Evolutionary conservation across 2,888 invertebrate species (phyloP).

Genomic region (Drosophila imparisetae): DNA sequence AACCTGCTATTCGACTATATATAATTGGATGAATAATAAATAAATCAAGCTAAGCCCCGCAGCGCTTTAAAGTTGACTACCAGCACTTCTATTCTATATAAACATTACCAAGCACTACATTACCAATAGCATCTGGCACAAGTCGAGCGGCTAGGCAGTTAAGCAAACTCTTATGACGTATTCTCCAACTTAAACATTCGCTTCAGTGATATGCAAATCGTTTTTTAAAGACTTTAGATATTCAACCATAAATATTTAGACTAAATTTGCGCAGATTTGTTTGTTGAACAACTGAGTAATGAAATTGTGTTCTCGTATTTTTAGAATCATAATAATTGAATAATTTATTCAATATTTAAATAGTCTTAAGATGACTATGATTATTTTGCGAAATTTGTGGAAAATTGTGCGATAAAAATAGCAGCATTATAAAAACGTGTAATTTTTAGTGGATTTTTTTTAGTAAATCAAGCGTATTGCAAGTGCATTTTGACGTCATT

Average conservation of each 20-base stretch:
- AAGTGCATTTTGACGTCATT: background rate
- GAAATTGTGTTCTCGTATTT: background rate
- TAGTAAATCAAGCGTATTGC: background rate
- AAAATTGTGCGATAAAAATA: background rate
- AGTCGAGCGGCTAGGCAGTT: conserved; percentile 37
- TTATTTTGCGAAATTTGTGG: background rate
- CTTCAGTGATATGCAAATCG: background rate
- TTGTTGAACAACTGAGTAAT: background rate
- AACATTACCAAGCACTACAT: conserved; percentile 32
- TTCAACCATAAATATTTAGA: background rate
- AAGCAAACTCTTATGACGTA: background rate
- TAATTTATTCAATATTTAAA: background rate
- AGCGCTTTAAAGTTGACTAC: conserved; percentile 77
- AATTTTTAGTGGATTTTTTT: background rate
- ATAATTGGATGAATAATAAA: conserved; percentile 19
- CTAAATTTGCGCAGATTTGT: background rate
- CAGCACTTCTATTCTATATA: conserved; percentile 53
- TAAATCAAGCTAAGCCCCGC: conserved; percentile 71
- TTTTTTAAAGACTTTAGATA: background rate
- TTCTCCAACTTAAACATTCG: background rate
- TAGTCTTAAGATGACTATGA: background rate
- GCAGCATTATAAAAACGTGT: background rate
- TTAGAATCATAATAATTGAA: background rate
- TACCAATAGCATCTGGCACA: conserved; percentile 48
- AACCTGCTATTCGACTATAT: conserved; percentile 16